Evolutionary conservation across 2,113 vertebrate species (phyloP), one percentile per base, ranked within the genome.

Genomic region (Pandion haliaetus): DNA sequence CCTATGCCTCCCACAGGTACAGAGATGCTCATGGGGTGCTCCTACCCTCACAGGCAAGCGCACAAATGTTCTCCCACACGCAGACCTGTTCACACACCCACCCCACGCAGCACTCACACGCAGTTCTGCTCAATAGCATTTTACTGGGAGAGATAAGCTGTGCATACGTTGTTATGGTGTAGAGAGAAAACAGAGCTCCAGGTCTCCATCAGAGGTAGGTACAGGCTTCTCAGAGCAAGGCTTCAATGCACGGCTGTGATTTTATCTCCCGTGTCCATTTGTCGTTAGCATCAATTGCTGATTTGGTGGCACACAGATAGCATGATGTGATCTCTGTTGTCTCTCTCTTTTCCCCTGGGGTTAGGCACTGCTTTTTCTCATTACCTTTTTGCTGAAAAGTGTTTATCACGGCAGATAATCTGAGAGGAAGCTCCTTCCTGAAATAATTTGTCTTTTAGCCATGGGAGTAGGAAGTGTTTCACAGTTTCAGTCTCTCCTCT

Each of bases 321-420:
- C 45, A 31, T 3, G 55, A 94, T 95, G 91, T 2, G 36, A 96
- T 96, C 93, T 80, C 92, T 83, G 66, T 86, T 67, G 81, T 70
- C 87, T 80, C 66, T 55, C 21, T 85, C 42, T 63, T 73, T 86
- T 88, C 83, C 94, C 95, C 78, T 57, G 80, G 73, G 95, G 80
- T 94, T 87, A 91, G 88, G 73, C 73, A 87, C 65, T 82, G 78
- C 71, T 92, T 94, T 95, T 97, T 94, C 95, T 96, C 94, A 97
- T 95, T 96, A 96, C 71, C 62, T 89, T 94, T 95, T 77, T 88
- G 84, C 61, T 96, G 94, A 78, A 97, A 97, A 73, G 84, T 57
- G 91, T 88, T 94, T 97, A 97, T 96, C 91, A 5, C 4, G 10
- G 54, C 47, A 93, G 94, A 96, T 96, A 97, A 97, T 97, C 95